These are phyloP conservation scores for Hyles vespertilio DNA, from an alignment of 1,140 invertebrate species.

Conservation along the genomic window DNA sequence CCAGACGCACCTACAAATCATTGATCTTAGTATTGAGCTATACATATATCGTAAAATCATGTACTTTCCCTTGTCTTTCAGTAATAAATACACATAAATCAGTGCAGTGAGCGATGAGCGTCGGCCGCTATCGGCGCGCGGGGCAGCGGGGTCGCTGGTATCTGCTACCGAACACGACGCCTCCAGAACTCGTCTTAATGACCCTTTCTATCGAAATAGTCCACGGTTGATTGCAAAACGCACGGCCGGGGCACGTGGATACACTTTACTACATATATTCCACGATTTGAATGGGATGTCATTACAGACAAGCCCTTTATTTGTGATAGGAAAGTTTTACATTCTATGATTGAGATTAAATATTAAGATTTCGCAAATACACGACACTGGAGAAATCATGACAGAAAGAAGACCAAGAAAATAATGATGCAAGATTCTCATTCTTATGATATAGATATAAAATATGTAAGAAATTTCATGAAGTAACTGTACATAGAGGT, in stretches of 20 bases:
- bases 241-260: constrained; percentile 2
- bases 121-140: constrained; percentile 16
- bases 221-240: constrained; percentile 4
- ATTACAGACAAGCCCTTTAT: no score
- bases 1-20: no score
- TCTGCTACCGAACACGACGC: constrained; percentile 13
- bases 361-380: no score
- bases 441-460: background rate
- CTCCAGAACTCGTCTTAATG: constrained; percentile 8
- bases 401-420: background rate
- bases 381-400: no score
- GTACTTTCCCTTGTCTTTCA: no score
- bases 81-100: no score
- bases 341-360: no score
- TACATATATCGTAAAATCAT: no score
- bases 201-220: constrained; percentile 18
- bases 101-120: background rate
- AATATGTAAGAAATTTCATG: background rate
- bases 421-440: background rate
- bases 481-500: background rate
- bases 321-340: no score
- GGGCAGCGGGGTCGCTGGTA: constrained; percentile 34
- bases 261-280: background rate
- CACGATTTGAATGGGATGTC: no score
- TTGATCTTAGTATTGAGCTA: no score